Percentiles rank a stretch among this genome's conserved stretches.
phyloP scores from a whole-genome alignment of 2,113 vertebrate genomes.

The Bagarius yarrelli region DNA sequence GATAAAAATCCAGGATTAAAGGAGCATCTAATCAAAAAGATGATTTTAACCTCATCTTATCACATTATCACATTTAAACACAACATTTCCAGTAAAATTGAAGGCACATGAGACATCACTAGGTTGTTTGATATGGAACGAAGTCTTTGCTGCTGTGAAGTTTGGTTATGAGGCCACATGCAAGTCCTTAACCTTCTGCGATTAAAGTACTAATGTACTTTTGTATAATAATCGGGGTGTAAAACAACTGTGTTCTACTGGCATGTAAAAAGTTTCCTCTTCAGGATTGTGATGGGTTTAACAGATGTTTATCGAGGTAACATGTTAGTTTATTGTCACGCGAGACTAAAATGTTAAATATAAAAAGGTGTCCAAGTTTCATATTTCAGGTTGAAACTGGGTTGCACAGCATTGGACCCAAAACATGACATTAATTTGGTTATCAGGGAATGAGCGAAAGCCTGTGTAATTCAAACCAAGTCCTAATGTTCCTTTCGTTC shows the following conservation, averaged over 20 bases:
- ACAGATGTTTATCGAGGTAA: too few relatives aligned
- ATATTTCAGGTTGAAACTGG: background rate
- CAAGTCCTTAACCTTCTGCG: background rate
- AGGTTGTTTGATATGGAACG: background rate
- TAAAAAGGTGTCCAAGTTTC: background rate
- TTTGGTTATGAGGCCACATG: background rate
- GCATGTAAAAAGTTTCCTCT: background rate
- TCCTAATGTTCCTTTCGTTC: slow-evolving; percentile 35
- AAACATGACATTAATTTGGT: background rate
- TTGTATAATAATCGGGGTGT: background rate
- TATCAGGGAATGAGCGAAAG: background rate
- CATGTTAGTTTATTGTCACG: background rate
- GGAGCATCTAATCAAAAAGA: too few relatives aligned
- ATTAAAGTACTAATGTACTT: background rate
- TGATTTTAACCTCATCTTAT: too few relatives aligned
- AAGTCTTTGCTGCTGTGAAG: background rate
- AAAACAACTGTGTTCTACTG: background rate
- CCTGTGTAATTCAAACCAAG: background rate
- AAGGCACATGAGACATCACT: background rate
- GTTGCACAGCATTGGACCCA: background rate
- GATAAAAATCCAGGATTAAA: too few relatives aligned
- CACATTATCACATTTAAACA: too few relatives aligned
- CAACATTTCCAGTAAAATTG: background rate
- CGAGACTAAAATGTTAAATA: background rate
- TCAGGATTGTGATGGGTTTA: background rate